A percentile compares a stretch with the other conserved stretches of the same genome.
Evolutionary conservation across 2,113 vertebrate species (phyloP).

Genomic region (Mohoua ochrocephala): DNA sequence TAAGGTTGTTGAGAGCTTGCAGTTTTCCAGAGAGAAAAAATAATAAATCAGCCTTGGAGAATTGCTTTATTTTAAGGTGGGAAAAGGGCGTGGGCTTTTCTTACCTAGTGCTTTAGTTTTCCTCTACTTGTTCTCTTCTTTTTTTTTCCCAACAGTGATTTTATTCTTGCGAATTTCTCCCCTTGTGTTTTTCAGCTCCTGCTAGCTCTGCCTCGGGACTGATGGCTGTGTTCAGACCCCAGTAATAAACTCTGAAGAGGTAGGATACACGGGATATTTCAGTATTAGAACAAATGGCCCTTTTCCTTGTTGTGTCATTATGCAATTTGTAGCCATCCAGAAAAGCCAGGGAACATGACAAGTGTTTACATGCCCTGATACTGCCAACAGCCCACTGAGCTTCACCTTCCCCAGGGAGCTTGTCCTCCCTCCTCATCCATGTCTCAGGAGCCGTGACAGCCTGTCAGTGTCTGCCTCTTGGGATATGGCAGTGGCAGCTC

Average conservation of each 20-base stretch:
- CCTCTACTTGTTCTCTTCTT: neutral
- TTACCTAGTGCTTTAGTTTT: neutral
- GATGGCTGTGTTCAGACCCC: neutral
- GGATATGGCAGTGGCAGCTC: neutral
- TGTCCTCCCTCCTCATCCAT: neutral
- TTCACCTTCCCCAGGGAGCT: neutral
- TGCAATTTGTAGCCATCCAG: neutral
- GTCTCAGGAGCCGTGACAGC: neutral
- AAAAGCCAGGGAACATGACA: neutral
- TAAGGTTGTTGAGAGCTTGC: neutral
- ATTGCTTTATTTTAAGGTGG: neutral
- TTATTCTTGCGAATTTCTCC: neutral
- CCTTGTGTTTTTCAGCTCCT: neutral
- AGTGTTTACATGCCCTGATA: neutral
- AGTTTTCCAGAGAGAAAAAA: neutral
- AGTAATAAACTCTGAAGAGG: neutral
- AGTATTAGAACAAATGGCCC: neutral
- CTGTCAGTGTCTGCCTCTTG: neutral
- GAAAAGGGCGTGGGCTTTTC: neutral
- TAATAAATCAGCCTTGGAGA: neutral
- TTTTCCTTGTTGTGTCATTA: neutral
- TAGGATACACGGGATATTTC: neutral
- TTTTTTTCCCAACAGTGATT: neutral
- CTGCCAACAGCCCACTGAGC: neutral
- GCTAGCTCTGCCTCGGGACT: neutral